Conservation (phyloP, 2,797 vertebrate genomes). For the Bovichtus variegatus region DNA sequence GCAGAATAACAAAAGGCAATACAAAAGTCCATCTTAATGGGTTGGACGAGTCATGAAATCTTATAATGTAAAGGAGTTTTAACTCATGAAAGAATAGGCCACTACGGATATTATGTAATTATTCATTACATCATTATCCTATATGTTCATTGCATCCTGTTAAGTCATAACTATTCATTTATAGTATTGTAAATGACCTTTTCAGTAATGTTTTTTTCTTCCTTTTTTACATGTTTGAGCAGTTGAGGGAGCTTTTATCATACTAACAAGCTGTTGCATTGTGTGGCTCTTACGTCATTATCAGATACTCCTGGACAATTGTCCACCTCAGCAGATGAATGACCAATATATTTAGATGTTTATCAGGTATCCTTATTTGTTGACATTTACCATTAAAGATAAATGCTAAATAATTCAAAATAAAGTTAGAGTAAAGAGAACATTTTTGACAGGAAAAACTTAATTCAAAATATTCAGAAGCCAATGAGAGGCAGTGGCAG, state of each 20-base stretch:
- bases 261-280: not conserved
- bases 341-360: not conserved
- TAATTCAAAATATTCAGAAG: not conserved
- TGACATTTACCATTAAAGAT: constrained; percentile 11
- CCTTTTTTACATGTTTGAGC: not conserved
- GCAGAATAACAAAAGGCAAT: constrained; percentile 20
- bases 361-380: not conserved
- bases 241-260: not conserved
- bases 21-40: constrained; percentile 4
- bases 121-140: not conserved
- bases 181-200: not conserved
- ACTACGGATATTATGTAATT: not conserved
- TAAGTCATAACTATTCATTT: not conserved
- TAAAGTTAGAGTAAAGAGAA: too few relatives aligned
- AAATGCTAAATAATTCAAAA: too few relatives aligned
- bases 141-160: not conserved
- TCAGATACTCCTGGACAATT: not conserved
- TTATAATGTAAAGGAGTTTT: not conserved
- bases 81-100: not conserved
- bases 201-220: not conserved
- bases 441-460: not conserved
- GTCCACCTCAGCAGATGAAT: not conserved
- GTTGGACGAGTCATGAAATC: not conserved
- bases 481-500: not conserved
- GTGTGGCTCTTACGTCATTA: not conserved